Conservation (phyloP, 2,113 vertebrate genomes). For the Dicrurus megarhynchus region DNA sequence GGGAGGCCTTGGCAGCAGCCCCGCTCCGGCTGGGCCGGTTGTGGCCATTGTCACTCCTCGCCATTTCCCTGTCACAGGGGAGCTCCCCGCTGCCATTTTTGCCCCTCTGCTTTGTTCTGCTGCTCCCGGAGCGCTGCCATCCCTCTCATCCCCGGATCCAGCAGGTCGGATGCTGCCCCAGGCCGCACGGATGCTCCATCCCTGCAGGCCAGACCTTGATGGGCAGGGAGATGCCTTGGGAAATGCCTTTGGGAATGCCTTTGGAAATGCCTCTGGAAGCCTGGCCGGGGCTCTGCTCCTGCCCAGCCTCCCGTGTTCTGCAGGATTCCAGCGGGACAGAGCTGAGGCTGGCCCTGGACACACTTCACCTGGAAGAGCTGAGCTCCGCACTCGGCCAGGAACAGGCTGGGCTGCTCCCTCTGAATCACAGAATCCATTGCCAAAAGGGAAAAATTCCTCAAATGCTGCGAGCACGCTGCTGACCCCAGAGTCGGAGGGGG, state of each 20-base stretch:
- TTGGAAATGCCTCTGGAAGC: not conserved
- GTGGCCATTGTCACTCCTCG: not conserved
- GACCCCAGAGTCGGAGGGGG: not conserved
- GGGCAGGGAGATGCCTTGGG: too few relatives aligned
- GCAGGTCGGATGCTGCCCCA: not conserved
- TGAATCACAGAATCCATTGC: not conserved
- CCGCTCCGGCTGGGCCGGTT: not conserved
- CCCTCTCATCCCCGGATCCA: accelerated
- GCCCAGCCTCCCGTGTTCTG: not conserved
- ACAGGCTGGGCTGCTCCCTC: not conserved
- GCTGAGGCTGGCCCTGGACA: not conserved
- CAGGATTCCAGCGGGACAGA: not conserved
- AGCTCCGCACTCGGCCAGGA: not conserved
- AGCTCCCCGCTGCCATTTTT: not conserved
- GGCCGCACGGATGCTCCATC: not conserved
- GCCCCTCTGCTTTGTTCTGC: not conserved
- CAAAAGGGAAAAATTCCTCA: not conserved
- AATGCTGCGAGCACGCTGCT: too few relatives aligned
- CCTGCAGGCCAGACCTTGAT: not conserved
- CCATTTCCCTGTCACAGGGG: not conserved
- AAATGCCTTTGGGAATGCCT: too few relatives aligned
- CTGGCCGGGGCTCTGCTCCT: not conserved
- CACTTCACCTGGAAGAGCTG: not conserved
- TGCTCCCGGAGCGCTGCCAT: not conserved
- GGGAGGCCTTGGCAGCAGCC: not conserved